Evolutionary conservation across 2,888 invertebrate species (phyloP).

Genomic region (Melanchra persicariae): DNA sequence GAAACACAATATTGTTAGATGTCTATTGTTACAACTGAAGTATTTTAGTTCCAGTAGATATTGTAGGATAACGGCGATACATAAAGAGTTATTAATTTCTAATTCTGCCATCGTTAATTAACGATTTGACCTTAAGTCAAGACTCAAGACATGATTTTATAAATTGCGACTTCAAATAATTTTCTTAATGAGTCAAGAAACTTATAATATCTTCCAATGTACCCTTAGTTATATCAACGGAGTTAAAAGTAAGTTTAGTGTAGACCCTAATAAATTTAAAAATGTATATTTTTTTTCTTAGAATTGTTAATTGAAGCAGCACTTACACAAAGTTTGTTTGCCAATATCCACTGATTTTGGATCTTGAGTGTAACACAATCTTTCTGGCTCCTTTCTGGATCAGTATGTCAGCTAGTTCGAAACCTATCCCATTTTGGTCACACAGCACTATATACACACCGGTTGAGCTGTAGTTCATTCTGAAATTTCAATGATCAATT

Average conservation of each 20-base stretch:
- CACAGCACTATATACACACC: slow-evolving; percentile 72
- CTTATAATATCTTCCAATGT: neutral
- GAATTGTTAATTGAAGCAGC: neutral
- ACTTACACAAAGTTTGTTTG: slow-evolving; percentile 74
- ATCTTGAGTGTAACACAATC: slow-evolving; percentile 68
- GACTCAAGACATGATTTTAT: neutral
- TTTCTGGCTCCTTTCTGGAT: slow-evolving; percentile 74
- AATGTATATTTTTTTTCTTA: too few relatives aligned
- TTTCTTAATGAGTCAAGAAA: neutral
- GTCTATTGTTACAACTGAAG: neutral
- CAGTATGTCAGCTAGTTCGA: slow-evolving; percentile 74
- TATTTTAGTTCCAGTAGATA: neutral
- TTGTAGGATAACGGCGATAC: neutral
- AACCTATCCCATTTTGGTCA: slow-evolving; percentile 70
- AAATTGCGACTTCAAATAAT: neutral
- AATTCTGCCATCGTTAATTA: neutral
- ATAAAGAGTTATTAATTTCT: neutral
- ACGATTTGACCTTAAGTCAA: too few relatives aligned
- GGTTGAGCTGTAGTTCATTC: slow-evolving; percentile 70
- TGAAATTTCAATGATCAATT: slow-evolving; percentile 53
- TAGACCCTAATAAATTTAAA: too few relatives aligned
- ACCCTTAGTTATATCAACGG: neutral
- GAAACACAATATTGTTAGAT: slow-evolving; percentile 14
- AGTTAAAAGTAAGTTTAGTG: neutral
- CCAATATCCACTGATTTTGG: slow-evolving; percentile 73